A percentile compares a stretch with the other conserved stretches of the same genome.
Evolutionary conservation across 2,888 invertebrate species (phyloP).

Genomic region (Lasioglossum zephyrum): DNA sequence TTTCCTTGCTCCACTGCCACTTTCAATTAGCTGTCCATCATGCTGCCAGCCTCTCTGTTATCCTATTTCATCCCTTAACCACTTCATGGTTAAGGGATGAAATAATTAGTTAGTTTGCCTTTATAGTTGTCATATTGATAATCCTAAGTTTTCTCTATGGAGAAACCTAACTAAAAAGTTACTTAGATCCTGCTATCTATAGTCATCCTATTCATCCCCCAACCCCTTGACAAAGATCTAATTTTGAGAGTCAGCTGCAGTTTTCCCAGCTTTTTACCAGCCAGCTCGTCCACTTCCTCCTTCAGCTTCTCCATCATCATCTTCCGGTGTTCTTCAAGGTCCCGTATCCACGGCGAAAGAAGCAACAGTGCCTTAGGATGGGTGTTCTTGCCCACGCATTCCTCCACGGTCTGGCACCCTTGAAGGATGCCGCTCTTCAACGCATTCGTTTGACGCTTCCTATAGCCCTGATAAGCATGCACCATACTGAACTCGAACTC

Average conservation of each 20-base stretch:
- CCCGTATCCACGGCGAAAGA: conserved; percentile 76
- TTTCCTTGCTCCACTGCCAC: neutral
- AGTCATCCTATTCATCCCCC: neutral
- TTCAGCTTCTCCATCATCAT: conserved; percentile 70
- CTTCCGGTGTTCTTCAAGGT: conserved; percentile 67
- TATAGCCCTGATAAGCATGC: conserved; percentile 75
- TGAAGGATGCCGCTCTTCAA: conserved; percentile 72
- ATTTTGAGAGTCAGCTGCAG: neutral
- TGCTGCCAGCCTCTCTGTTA: neutral
- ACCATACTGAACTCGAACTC: conserved; percentile 78
- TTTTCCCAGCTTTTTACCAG: conserved; percentile 65
- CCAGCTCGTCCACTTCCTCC: conserved; percentile 77
- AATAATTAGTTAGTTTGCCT: neutral
- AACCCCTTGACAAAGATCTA: neutral
- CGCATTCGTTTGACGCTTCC: conserved; percentile 66
- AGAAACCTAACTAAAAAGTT: neutral
- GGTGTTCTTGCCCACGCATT: conserved; percentile 79
- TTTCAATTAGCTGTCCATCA: neutral
- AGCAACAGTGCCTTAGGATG: conserved; percentile 66
- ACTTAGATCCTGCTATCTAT: no score
- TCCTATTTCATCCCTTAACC: neutral
- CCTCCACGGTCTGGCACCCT: conserved; percentile 77
- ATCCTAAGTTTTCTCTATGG: no score
- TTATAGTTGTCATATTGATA: neutral
- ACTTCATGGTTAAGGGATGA: neutral